These are phyloP conservation scores for Drosophila quadrilineata DNA, from an alignment of 1,140 invertebrate genomes.

Conservation along the genomic window DNA sequence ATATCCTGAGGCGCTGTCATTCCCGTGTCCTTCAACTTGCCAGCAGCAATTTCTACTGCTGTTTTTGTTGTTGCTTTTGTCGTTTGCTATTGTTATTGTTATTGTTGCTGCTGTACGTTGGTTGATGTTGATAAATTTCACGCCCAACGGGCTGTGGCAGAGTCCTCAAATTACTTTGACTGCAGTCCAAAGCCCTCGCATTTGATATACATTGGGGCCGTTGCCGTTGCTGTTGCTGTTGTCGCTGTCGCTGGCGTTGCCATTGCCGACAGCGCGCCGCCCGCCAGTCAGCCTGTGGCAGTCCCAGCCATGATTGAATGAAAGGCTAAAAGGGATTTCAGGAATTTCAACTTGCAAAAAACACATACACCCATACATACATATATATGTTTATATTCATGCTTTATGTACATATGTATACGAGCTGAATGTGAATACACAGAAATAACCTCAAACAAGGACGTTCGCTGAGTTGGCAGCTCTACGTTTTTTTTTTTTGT, in stretches of 20 bases:
- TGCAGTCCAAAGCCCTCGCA: slow-evolving; percentile 43
- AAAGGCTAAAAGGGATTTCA: slow-evolving; percentile 71
- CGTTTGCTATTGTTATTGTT: background rate
- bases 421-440: slow-evolving; percentile 30
- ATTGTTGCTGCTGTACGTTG: slow-evolving; percentile 15
- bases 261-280: background rate
- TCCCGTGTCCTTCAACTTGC: slow-evolving; percentile 74
- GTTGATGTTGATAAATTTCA: slow-evolving; percentile 65
- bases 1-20: slow-evolving; percentile 47
- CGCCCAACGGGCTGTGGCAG: slow-evolving; percentile 46
- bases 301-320: slow-evolving; percentile 70
- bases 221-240: background rate
- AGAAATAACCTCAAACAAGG: slow-evolving; percentile 79
- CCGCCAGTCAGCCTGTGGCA: no score
- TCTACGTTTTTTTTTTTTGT: slow-evolving; percentile 53
- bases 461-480: slow-evolving; percentile 53
- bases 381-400: slow-evolving; percentile 1
- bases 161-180: slow-evolving; percentile 66
- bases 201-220: slow-evolving; percentile 19
- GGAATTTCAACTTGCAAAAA: slow-evolving; percentile 49
- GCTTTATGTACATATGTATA: background rate
- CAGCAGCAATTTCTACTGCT: slow-evolving; percentile 24
- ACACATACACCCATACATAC: background rate
- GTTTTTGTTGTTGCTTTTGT: background rate
- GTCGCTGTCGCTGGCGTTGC: background rate